Evolutionary conservation across 92 coral and sea anemone genomes (phyloP).

Genomic region (Hydrozoanthus gracilis): DNA sequence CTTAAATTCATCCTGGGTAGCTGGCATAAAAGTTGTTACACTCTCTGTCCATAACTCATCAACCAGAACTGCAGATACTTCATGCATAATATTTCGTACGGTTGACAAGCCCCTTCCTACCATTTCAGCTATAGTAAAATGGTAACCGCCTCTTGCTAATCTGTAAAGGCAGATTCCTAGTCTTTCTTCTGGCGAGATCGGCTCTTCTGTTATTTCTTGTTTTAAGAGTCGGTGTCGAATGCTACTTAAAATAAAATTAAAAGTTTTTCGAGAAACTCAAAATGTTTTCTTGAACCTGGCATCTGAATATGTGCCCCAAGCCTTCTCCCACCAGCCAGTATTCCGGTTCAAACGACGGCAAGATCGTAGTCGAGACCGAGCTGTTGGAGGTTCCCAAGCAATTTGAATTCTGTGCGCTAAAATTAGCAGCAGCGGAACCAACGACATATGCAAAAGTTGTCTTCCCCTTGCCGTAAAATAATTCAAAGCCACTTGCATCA

Average conservation of each 20-base stretch:
- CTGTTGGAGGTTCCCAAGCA: background rate
- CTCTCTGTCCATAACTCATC: background rate
- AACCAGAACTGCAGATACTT: background rate
- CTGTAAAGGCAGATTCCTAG: background rate
- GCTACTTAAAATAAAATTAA: background rate
- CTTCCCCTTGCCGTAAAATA: background rate
- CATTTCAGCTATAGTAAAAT: background rate
- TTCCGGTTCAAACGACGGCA: too few species aligned
- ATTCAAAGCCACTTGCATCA: background rate
- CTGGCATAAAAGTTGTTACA: background rate
- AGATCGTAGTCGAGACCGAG: background rate
- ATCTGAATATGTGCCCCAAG: background rate
- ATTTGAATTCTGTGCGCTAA: background rate
- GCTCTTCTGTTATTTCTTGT: background rate
- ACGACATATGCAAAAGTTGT: background rate
- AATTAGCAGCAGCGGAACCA: too few species aligned
- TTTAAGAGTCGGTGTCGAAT: background rate
- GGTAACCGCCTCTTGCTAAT: background rate
- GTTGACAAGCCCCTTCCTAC: background rate
- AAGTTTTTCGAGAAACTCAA: background rate
- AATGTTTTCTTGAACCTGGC: background rate
- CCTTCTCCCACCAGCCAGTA: too few species aligned
- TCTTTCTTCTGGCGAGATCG: background rate
- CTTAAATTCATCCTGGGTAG: background rate
- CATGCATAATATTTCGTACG: background rate